Evolutionary conservation across 2,888 invertebrate species (phyloP), one percentile per base, ranked within the genome.

Genomic region (Acronicta psi): DNA sequence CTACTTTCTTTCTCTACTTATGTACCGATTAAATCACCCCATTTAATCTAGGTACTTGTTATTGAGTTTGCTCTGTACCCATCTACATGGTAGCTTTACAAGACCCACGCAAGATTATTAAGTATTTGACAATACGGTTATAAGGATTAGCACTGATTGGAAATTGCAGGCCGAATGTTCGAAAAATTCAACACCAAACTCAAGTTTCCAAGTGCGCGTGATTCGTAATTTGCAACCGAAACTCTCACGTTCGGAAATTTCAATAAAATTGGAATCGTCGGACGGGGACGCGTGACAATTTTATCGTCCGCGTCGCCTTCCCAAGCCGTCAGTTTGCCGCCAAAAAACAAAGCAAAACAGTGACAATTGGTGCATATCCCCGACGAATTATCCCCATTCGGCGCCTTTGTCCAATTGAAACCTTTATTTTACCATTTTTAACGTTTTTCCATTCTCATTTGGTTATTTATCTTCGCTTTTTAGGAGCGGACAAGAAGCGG

Each of bases 291-390:
- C 75, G 87, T 87, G 90, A 89, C 88, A 89, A 90, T 91, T 92
- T 90, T 88, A 92, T 90, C 81, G 83, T 83, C 75, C 55, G 51
- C 73, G 64, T 64, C 81, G 78, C 79, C 75, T 61, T 74, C 75
- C 46, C 56, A 56, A 68, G 75, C 73, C 79, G 89, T 91, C 92
- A 86, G 74, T 66, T 73, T 70, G 77, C 81, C 82, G 81, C 82
- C 82, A 82, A 84, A 90, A 91, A 93, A 91, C 75, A 78, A 83
- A 90, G 77, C 87, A 93, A 91, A 90, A 92, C 88, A 81, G 93
- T 92, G 93, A 90, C 93, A 92, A 93, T 93, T 93, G 93, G 93
- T 93, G 93, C 94, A 93, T 93, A 93, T 92, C 88, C 88, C 82
- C 88, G 86, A 91, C 91, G 93, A 93, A 93, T 93, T 93, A 93